phyloP scores from a whole-genome alignment of 2,113 vertebrate species.

The Laticauda colubrina region DNA sequence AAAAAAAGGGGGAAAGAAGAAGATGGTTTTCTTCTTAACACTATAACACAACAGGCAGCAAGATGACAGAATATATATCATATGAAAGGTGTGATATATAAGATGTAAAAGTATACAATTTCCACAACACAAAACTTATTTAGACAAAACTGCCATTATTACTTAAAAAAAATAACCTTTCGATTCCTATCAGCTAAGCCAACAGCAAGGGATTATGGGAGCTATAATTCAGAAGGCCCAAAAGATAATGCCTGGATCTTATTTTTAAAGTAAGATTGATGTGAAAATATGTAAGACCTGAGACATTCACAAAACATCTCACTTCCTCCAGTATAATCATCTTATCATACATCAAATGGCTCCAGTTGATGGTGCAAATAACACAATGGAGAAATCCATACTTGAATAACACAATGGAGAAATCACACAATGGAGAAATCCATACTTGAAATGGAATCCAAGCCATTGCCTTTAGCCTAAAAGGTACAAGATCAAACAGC shows the following conservation, averaged over 20 bases:
- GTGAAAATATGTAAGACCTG: neutral
- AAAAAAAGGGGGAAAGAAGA: neutral
- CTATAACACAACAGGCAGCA: neutral
- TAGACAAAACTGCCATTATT: neutral
- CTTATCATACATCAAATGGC: neutral
- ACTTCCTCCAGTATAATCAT: neutral
- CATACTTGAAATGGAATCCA: constrained; percentile 9
- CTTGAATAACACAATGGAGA: neutral
- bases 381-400: neutral
- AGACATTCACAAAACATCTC: neutral
- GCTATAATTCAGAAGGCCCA: neutral
- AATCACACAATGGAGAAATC: neutral
- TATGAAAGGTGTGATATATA: neutral
- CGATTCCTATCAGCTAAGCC: neutral
- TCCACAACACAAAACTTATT: neutral
- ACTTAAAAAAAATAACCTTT: neutral
- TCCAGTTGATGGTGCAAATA: neutral
- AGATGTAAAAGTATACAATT: neutral
- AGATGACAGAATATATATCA: neutral
- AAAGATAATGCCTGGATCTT: neutral
- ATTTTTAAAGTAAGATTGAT: neutral
- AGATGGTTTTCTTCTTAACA: neutral
- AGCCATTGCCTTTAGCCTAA: neutral
- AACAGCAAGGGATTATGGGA: too few species aligned
- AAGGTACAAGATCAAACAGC: constrained; percentile 18